Evolutionary conservation across 2,888 invertebrate genomes (phyloP).

Genomic region (Synergus umbraculus): DNA sequence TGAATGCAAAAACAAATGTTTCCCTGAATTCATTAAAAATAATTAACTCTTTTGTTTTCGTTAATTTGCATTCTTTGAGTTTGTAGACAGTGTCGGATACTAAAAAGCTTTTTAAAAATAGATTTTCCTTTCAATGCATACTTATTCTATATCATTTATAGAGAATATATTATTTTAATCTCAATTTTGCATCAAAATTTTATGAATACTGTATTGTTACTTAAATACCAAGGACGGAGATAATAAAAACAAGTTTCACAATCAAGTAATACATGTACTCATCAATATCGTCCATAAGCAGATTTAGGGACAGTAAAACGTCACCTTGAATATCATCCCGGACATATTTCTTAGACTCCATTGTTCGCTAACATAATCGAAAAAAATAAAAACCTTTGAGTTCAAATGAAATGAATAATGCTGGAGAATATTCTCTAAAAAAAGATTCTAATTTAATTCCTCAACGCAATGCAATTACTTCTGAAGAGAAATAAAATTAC

Average conservation of each 20-base stretch:
- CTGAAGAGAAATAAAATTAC: no score
- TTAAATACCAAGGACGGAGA: not conserved
- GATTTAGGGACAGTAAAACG: not conserved
- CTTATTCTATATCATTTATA: no score
- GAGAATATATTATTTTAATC: conserved; percentile 2
- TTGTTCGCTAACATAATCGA: conserved; percentile 1
- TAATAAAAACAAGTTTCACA: not conserved
- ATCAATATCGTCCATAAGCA: not conserved
- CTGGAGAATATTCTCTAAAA: not conserved
- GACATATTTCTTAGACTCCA: not conserved
- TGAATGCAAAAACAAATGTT: not conserved
- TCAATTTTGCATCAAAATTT: not conserved
- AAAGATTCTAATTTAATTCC: no score
- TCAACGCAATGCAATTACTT: no score
- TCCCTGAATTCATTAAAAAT: not conserved
- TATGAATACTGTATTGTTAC: not conserved
- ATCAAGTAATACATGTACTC: not conserved
- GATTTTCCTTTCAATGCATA: no score
- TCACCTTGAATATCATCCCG: conserved; percentile 4
- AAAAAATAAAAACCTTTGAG: not conserved
- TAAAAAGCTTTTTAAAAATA: no score
- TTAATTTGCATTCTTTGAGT: not conserved
- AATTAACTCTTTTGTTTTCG: not conserved
- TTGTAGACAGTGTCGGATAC: not conserved
- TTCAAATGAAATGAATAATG: not conserved